Evolutionary conservation across 2,113 vertebrate species (phyloP), one percentile per base, ranked within the genome.

Genomic region (Spea bombifrons): DNA sequence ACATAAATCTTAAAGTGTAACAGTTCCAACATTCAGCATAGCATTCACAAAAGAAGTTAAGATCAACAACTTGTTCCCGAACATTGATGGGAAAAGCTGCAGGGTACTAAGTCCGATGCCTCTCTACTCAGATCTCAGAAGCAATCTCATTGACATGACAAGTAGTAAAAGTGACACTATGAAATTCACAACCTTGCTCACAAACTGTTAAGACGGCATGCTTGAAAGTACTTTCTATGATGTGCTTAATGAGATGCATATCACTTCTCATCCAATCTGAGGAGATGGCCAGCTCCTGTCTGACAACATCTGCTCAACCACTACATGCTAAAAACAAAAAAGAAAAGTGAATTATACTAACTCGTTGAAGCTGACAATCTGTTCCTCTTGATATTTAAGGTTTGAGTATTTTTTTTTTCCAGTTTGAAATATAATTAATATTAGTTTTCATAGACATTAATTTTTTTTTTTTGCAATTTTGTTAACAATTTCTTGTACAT

Each of bases 81-180:
- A 82, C 10, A 52, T 81, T 5, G 75, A 78, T 75, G 52, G 0
- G 0, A 71, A 72, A 82, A 81, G 43, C 46, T 15, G 71, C 0
- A 1, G 77, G 84, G 63, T 5, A 52, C 44, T 84, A 45, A 67
- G 65, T 7, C 81, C 87, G 86, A 76, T 74, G 80, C 67, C 61
- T 50, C 9, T 16, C 3, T 0, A 15, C 64, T 72, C 80, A 82
- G 12, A 82, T 84, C 66, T 8, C 15, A 0, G 71, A 68, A 8
- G 9, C 45, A 8, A n/a, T 44, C 61, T 72, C 50, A 17, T 53
- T 53, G 76, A 6, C 83, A 80, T 66, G 82, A 77, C 71, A 86
- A 84, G 61, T 47, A 83, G 53, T 5, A 73, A 66, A 84, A 72
- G 7, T 82, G 64, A 74, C 69, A 70, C 30, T 57, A 63, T 55